phyloP scores from a whole-genome alignment of 2,113 vertebrate genomes.

The Pitta sordida region DNA sequence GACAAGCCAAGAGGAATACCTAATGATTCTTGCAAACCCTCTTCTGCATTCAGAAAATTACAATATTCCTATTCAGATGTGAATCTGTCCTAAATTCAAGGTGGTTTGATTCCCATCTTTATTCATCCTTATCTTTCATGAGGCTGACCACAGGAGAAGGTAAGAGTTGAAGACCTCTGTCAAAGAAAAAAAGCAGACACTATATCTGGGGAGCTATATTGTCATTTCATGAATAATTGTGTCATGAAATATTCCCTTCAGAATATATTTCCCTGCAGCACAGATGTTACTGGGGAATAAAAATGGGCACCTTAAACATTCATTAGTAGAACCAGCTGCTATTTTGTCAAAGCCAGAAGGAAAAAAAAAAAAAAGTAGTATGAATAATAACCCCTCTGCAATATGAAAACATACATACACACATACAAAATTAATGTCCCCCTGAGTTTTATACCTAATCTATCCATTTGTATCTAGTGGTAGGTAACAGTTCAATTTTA shows the following conservation, averaged over 20 bases:
- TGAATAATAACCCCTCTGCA: neutral
- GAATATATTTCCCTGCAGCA: neutral
- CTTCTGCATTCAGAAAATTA: neutral
- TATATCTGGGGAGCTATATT: neutral
- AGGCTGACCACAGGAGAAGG: neutral
- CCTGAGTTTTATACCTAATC: neutral
- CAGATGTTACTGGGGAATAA: neutral
- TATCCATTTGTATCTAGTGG: neutral
- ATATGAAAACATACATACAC: neutral
- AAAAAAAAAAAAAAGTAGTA: neutral
- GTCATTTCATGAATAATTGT: neutral
- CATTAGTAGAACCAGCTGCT: neutral
- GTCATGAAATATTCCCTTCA: neutral
- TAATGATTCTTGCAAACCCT: neutral
- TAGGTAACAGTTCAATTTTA: neutral
- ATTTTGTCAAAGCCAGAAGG: neutral
- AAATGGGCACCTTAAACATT: conserved; percentile 5
- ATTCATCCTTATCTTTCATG: neutral
- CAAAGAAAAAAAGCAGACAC: neutral
- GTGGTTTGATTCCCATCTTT: neutral
- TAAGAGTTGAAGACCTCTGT: neutral
- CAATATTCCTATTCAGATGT: neutral
- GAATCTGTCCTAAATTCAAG: neutral
- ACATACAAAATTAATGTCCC: neutral
- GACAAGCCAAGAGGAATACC: neutral